Conservation (phyloP, 2,113 vertebrate species). For the Anarhynchus alexandrinus region DNA sequence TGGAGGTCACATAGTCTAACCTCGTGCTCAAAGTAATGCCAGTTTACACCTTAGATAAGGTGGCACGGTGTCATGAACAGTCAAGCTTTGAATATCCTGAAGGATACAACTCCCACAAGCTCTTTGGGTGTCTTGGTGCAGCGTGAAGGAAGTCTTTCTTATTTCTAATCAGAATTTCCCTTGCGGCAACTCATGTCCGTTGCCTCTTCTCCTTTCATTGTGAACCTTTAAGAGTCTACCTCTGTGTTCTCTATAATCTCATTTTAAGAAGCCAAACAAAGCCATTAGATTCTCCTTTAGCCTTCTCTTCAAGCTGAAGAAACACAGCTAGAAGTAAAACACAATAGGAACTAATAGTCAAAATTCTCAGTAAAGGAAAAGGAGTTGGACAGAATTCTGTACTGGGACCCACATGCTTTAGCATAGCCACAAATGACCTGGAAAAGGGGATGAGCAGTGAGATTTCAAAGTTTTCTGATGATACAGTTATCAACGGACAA, state of each 20-base stretch:
- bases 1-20: not conserved
- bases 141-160: not conserved
- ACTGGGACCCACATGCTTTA: not conserved
- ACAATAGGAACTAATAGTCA: not conserved
- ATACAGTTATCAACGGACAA: not conserved
- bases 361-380: not conserved
- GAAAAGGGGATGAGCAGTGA: not conserved
- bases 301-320: not conserved
- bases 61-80: not conserved
- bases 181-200: not conserved
- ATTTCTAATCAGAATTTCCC: not conserved
- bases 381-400: not conserved
- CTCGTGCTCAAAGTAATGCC: not conserved
- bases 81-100: not conserved
- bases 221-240: not conserved
- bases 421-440: not conserved
- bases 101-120: not conserved
- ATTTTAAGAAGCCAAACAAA: not conserved
- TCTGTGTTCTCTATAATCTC: not conserved
- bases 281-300: not conserved
- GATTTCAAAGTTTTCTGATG: not conserved
- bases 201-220: not conserved
- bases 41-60: not conserved
- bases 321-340: not conserved
- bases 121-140: not conserved